These are phyloP conservation scores for Drosophila sp. DNA, from an alignment of 1,140 invertebrate species.

Conservation along the genomic window DNA sequence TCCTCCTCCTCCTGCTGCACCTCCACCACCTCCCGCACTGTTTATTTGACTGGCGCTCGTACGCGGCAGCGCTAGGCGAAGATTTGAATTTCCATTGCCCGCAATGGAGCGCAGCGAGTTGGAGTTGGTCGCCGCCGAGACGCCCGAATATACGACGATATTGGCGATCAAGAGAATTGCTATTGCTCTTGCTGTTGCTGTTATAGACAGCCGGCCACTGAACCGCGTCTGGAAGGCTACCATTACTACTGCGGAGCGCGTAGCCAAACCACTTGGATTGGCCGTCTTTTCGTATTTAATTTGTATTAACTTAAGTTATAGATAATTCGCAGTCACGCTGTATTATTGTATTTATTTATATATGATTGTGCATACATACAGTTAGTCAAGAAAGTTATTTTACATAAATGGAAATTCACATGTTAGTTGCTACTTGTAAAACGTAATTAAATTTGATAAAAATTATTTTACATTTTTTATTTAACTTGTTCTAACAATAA, in stretches of 20 bases:
- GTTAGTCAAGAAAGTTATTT: background rate
- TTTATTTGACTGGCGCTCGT: constrained; percentile 70
- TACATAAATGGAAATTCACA: too few relatives aligned
- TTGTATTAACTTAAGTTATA: constrained; percentile 22
- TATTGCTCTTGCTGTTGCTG: background rate
- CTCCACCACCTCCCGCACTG: constrained; percentile 80
- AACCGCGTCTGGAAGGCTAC: constrained; percentile 30
- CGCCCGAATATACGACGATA: constrained; percentile 28
- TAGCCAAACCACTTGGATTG: constrained; percentile 10
- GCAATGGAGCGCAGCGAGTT: constrained; percentile 34
- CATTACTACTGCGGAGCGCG: constrained; percentile 45
- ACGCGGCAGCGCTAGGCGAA: constrained; percentile 60
- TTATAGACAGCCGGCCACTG: constrained; percentile 33
- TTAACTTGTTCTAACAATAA: too few relatives aligned
- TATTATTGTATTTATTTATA: background rate
- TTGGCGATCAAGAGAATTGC: constrained; percentile 40
- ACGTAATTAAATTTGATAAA: too few relatives aligned
- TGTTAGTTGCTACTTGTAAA: too few relatives aligned
- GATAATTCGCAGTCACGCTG: constrained; percentile 15
- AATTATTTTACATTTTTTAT: too few relatives aligned
- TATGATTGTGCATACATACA: too few relatives aligned
- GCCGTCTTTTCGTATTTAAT: constrained; percentile 16
- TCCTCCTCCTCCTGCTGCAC: constrained; percentile 83
- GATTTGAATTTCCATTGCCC: constrained; percentile 60
- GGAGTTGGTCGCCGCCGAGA: constrained; percentile 38